Conservation (phyloP, 2,113 vertebrate genomes). For the Petromus typicus region DNA sequence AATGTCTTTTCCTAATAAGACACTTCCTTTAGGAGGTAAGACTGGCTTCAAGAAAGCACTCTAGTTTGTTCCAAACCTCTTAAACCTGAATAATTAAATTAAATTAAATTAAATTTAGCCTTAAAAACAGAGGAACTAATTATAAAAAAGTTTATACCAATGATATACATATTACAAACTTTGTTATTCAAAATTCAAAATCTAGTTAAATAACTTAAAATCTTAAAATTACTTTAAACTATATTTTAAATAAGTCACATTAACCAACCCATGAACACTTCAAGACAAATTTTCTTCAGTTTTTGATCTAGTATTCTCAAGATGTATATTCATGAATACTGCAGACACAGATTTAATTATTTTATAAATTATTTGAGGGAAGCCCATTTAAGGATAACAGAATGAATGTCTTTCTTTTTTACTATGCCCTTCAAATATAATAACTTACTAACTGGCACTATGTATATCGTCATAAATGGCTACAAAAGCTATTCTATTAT, state of each 20-base stretch:
- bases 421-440: neutral
- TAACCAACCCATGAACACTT: slow-evolving; percentile 23
- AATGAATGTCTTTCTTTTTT: slow-evolving; percentile 31
- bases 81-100: neutral
- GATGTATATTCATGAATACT: neutral
- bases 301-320: slow-evolving; percentile 30
- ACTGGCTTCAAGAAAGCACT: neutral
- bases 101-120: slow-evolving; percentile 25
- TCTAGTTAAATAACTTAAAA: neutral
- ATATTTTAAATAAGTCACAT: slow-evolving; percentile 38
- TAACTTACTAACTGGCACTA: neutral
- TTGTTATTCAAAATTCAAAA: slow-evolving; percentile 37
- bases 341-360: slow-evolving; percentile 45
- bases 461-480: neutral
- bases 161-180: neutral
- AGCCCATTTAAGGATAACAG: slow-evolving; percentile 32
- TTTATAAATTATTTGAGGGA: slow-evolving; percentile 51
- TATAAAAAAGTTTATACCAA: neutral
- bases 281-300: slow-evolving; percentile 27
- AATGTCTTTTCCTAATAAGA: slow-evolving; percentile 11
- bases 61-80: neutral
- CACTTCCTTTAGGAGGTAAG: neutral
- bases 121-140: neutral
- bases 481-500: slow-evolving; percentile 48
- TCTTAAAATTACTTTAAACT: neutral